Conservation (phyloP, 2,113 vertebrate genomes). For the Nothocercus julius region DNA sequence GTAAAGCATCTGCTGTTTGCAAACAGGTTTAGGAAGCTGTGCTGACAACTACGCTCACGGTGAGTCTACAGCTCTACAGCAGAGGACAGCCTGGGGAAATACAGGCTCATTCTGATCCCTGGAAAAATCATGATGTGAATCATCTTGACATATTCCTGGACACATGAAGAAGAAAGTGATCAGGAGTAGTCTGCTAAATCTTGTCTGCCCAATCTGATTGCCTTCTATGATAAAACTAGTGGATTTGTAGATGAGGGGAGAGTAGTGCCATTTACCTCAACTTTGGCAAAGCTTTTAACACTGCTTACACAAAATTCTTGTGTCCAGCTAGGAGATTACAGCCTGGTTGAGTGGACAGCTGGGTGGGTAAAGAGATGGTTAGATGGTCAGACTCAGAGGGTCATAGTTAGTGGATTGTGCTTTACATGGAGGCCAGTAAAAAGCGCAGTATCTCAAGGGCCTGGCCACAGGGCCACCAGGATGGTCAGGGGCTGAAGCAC, state of each 20-base stretch:
- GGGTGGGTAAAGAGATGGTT: too few species aligned
- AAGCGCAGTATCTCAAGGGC: not conserved
- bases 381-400: too few species aligned
- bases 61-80: conserved; percentile 54
- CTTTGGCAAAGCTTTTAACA: not conserved
- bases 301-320: not conserved
- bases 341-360: not conserved
- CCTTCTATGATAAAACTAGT: not conserved
- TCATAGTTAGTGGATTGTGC: not conserved
- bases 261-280: not conserved
- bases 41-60: conserved; percentile 73
- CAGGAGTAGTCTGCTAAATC: not conserved
- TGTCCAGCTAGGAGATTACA: not conserved
- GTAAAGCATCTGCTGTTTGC: not conserved
- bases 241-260: not conserved
- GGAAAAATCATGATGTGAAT: not conserved
- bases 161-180: not conserved
- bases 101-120: not conserved
- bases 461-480: not conserved
- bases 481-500: not conserved
- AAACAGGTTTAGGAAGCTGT: conserved; percentile 71
- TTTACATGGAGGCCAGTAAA: not conserved
- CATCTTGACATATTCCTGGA: not conserved
- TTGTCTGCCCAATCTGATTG: not conserved
- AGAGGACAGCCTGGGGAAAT: not conserved